Evolutionary conservation across 2,113 vertebrate genomes (phyloP), one percentile per base, ranked within the genome.

Genomic region (Pelodiscus sinensis): DNA sequence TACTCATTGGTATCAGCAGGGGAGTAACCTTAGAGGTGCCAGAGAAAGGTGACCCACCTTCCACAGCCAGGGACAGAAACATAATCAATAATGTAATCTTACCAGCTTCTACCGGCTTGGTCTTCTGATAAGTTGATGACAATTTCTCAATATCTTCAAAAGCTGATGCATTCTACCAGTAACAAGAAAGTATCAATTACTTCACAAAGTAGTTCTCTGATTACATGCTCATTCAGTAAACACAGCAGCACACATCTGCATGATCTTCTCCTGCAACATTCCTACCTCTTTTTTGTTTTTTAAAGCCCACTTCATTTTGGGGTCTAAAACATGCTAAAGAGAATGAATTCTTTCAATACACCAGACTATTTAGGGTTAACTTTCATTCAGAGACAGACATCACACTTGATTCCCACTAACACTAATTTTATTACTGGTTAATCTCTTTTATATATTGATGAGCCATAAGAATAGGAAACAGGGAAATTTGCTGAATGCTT

Each of bases 51-150:
- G 35, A 25, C 21, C 35, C 22, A 75, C 38, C 22, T 44, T 44
- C 44, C 50, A 24, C 12, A 25, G 38, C 16, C n/a, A 38, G 50
- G 58, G 1, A 44, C 31, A 31, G 21, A 44, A 44, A 44, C 44
- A 44, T 19, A 83, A 38, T 68, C 54, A 54, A 27, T 78, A 87
- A 83, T 12, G 38, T 2, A 75, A 31, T 80, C 98, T 95, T 94
- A 99, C 99, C 99, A 75, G 99, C 98, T 97, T 99, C 99, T 25
- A 99, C 93, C 9, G 99, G 99, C 92, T 98, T 98, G 8, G 99
- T 99, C 96, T 98, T 99, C 98, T 99, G 99, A 13, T 99, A 99
- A 4, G 98, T 94, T 2, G 99, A 90, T 15, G 95, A 80, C 6
- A 98, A 98, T 91, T 98, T 98, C 80, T 98, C 97, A 56, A 99